Conservation (phyloP, 2,888 invertebrate genomes). For the Orthosia cruda region DNA sequence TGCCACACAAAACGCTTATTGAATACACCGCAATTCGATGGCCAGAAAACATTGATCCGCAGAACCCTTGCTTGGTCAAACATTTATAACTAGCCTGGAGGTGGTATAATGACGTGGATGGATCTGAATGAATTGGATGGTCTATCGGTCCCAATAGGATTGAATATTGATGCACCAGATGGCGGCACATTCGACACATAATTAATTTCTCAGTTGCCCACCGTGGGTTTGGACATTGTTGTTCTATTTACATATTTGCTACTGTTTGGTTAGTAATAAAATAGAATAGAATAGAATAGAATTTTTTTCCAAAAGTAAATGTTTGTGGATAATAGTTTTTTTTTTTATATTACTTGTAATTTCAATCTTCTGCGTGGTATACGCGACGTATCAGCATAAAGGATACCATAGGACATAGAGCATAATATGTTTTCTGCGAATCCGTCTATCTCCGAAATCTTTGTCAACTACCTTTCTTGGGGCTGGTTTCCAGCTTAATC, state of each 20-base stretch:
- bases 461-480: no score
- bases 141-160: conserved; percentile 85
- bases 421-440: no score
- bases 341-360: not conserved
- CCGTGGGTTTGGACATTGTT: conserved; percentile 72
- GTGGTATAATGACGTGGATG: conserved; percentile 69
- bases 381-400: no score
- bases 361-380: no score
- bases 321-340: conserved; percentile 5
- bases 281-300: no score
- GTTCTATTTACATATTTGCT: conserved; percentile 60
- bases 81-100: conserved; percentile 37
- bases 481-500: no score
- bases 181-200: conserved; percentile 88
- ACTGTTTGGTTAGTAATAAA: conserved; percentile 15
- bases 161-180: conserved; percentile 90
- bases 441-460: no score
- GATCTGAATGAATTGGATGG: conserved; percentile 72
- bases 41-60: conserved; percentile 53
- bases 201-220: conserved; percentile 86
- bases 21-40: conserved; percentile 62
- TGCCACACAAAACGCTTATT: conserved; percentile 68
- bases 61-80: conserved; percentile 46
- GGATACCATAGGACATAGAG: no score
- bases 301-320: no score